These are phyloP conservation scores for Tragelaphus scriptus DNA, from an alignment of 2,113 vertebrate species.

Conservation along the genomic window DNA sequence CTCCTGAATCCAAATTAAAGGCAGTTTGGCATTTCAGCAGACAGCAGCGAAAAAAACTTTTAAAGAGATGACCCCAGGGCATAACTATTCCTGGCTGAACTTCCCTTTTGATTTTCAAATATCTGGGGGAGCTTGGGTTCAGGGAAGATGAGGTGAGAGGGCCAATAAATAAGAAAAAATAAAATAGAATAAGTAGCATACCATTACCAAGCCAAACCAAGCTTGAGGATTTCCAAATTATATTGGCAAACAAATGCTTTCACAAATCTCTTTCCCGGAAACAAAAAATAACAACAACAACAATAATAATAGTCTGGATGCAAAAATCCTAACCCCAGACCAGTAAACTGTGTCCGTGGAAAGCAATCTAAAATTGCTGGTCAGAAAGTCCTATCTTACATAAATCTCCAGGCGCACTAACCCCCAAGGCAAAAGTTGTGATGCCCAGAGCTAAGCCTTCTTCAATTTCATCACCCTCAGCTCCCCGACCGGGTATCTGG, in stretches of 20 bases:
- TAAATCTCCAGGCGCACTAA: neutral
- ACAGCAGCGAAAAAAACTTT: conserved; percentile 22
- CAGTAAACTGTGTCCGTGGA: neutral
- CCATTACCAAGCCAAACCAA: conserved; percentile 33
- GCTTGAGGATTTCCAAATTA: conserved; percentile 41
- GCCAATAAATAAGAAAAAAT: neutral
- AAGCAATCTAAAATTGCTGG: neutral
- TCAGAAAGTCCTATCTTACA: neutral
- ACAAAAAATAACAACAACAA: neutral
- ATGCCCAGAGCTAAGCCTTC: neutral
- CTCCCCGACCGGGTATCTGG: neutral
- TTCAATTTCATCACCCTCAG: neutral
- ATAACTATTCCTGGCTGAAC: neutral
- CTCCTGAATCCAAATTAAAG: neutral
- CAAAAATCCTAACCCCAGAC: conserved; percentile 27
- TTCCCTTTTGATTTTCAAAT: conserved; percentile 29
- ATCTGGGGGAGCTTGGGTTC: neutral
- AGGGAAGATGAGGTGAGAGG: neutral
- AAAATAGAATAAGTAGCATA: neutral
- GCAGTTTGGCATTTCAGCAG: neutral
- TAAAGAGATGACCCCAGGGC: neutral
- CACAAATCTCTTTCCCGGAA: conserved; percentile 52
- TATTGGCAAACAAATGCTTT: conserved; percentile 32
- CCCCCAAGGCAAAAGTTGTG: conserved; percentile 55
- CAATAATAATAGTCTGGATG: conserved; percentile 28